phyloP scores from a whole-genome alignment of 2,888 invertebrate species.

The Rapana venosa region DNA sequence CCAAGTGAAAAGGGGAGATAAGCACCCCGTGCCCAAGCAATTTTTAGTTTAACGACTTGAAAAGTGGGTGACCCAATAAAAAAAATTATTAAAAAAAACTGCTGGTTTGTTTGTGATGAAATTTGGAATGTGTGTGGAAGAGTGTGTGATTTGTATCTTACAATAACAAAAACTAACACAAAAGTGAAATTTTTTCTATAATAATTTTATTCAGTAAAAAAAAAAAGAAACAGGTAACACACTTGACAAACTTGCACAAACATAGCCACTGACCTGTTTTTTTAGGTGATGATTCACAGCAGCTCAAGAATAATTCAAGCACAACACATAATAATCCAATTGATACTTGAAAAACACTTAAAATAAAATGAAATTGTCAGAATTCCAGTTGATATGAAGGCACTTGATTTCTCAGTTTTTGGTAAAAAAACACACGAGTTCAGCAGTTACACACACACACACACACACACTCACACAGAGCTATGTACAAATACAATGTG shows the following conservation, averaged over 20 bases:
- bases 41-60: neutral
- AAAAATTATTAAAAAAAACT: neutral
- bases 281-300: neutral
- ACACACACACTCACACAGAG: neutral
- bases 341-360: neutral
- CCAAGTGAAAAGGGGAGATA: constrained; percentile 18
- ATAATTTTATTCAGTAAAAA: neutral
- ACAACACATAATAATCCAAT: neutral
- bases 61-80: neutral
- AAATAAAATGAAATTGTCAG: neutral
- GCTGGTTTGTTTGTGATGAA: neutral
- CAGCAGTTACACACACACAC: constrained; percentile 1
- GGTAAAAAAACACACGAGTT: neutral
- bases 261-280: neutral
- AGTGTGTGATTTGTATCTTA: neutral
- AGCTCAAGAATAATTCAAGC: neutral
- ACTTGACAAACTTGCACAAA: neutral
- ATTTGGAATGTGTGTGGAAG: neutral
- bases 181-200: neutral
- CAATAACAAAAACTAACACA: neutral
- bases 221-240: neutral
- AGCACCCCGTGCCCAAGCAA: constrained; percentile 4
- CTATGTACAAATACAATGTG: neutral
- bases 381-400: neutral
- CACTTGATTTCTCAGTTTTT: neutral